Base-by-base conservation (phyloP, 2,113 vertebrate species). In the Calidris pygmaea region DNA sequence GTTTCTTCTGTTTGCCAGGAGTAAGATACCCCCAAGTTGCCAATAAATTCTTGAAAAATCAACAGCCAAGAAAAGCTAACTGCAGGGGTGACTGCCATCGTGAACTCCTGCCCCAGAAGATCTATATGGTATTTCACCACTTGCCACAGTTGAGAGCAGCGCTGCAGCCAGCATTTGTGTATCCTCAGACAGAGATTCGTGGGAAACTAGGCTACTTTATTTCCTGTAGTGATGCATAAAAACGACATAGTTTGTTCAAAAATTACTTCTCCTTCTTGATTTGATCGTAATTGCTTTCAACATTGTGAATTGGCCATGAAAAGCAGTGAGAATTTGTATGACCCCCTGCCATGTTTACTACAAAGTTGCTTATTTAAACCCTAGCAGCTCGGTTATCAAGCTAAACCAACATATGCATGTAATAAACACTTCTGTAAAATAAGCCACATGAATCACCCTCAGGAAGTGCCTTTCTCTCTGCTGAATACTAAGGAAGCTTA, bases 381-480 rank as follows among this genome's bases (percentile, higher is more conserved):
- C 47, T 47, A 39, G 37, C 59, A 90, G 27, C 37, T 81, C 6
- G 0, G n/a, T 87, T 87, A 84, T 60, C 75, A 81, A 78, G 77
- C 47, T 87, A 89, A 86, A 84, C 9, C 43, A 81, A 81, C 47
- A 85, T 10, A 14, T 19, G 79, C 13, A 2, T 43, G n/a, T 50
- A 82, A 87, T 72, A 79, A 93, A 70, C n/a, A 52, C 66, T 82
- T 78, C 60, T 59, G 41, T 60, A 78, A 89, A 92, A 95, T n/a
- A 83, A 88, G 27, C 32, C 59, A 63, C 63, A 71, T 55, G 41
- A 95, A 81, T 89, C 50, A 81, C 17, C 14, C 48, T 59, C 26
- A 34, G 52, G 26, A 94, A 94, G 15, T 32, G 75, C 12, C 22
- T 78, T 90, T 83, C 19, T 13, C 19, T 80, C 37, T 77, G 18